Evolutionary conservation across 2,888 invertebrate genomes (phyloP).

Genomic region (Cyaniris semiargus): DNA sequence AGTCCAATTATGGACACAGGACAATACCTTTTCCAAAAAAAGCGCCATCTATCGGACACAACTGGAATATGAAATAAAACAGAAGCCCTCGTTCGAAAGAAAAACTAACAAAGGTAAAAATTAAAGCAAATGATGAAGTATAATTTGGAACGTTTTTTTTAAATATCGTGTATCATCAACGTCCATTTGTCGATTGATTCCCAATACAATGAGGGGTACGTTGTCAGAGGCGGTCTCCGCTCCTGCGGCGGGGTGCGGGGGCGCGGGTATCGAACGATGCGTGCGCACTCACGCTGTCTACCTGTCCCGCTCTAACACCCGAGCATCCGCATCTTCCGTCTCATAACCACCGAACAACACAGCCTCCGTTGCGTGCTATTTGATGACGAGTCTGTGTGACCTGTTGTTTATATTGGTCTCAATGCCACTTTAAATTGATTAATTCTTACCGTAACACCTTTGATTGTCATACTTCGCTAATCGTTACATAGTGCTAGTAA

Average conservation of each 20-base stretch:
- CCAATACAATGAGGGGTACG: slow-evolving; percentile 78
- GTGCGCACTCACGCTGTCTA: slow-evolving; percentile 60
- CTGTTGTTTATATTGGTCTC: slow-evolving; percentile 76
- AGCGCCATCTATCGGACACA: neutral
- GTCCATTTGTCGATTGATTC: slow-evolving; percentile 78
- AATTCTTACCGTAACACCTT: slow-evolving; percentile 69
- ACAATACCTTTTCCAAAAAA: neutral
- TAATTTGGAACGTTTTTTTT: neutral
- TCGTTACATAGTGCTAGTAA: slow-evolving; percentile 28
- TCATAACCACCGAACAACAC: slow-evolving; percentile 48
- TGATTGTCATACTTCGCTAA: slow-evolving; percentile 50
- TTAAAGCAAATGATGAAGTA: neutral
- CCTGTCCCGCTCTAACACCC: slow-evolving; percentile 57
- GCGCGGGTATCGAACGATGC: slow-evolving; percentile 58
- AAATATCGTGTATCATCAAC: slow-evolving; percentile 45
- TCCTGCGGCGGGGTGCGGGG: slow-evolving; percentile 53
- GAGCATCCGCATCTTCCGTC: slow-evolving; percentile 45
- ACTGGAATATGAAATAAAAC: neutral
- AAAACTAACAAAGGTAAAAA: slow-evolving; percentile 2
- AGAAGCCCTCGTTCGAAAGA: neutral
- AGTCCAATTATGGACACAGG: neutral
- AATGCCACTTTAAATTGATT: slow-evolving; percentile 76
- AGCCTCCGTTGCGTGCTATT: slow-evolving; percentile 71
- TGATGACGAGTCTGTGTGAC: slow-evolving; percentile 71
- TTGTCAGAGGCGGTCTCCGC: slow-evolving; percentile 67